Conservation (phyloP, 2,888 invertebrate genomes). For the Lamellibrachia satsuma region DNA sequence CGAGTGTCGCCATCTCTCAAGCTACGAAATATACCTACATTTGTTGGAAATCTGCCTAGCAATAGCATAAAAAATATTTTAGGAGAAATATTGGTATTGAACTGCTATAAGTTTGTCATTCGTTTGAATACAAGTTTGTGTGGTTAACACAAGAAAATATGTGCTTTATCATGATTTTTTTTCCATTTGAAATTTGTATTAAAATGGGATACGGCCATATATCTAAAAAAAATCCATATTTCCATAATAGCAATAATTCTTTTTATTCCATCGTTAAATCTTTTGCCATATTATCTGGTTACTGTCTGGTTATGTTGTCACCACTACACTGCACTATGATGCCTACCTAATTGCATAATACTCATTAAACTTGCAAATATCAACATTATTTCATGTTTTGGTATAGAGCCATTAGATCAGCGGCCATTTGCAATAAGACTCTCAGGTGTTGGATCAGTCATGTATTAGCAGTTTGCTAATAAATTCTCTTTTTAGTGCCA, state of each 20-base stretch:
- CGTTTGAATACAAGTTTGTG: no score
- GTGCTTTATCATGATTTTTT: no score
- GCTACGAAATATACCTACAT: no score
- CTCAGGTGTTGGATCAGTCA: neutral
- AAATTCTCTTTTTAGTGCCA: neutral
- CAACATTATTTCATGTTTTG: neutral
- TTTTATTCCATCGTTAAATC: neutral
- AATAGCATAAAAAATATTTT: no score
- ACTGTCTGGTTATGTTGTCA: neutral
- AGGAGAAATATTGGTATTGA: no score
- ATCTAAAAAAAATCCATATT: neutral
- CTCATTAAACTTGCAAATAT: neutral
- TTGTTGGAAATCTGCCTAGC: no score
- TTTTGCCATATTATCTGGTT: no score
- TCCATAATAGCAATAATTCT: neutral
- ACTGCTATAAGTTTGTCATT: no score
- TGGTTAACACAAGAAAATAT: no score
- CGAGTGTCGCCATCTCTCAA: no score
- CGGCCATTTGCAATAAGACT: neutral
- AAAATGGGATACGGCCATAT: no score
- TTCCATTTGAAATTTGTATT: no score
- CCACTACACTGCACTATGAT: neutral
- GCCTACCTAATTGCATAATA: neutral
- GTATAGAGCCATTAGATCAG: neutral
- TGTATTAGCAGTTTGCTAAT: neutral